A percentile compares a stretch with the other conserved stretches of the same genome.
phyloP scores from a whole-genome alignment of 2,888 invertebrate species.

The Horisme vitalbata region DNA sequence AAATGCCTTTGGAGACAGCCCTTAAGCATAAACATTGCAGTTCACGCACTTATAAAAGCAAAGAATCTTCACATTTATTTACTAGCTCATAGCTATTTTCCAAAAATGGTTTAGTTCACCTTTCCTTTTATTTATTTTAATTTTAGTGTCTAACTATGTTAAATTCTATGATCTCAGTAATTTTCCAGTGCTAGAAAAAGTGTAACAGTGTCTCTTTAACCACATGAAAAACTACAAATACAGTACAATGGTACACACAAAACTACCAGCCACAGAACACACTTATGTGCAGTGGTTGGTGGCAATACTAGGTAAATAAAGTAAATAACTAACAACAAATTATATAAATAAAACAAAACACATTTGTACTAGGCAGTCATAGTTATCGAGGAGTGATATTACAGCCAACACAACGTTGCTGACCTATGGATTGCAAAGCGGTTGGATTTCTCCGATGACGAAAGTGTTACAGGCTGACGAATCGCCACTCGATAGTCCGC shows the following conservation, averaged over 20 bases:
- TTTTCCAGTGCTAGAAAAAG: too few relatives aligned
- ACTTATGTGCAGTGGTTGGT: slow-evolving; percentile 46
- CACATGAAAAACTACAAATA: slow-evolving; percentile 23
- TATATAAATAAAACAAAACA: slow-evolving; percentile 47
- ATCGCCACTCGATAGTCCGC: slow-evolving; percentile 55
- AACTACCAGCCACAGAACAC: slow-evolving; percentile 24
- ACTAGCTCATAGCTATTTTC: slow-evolving; percentile 16
- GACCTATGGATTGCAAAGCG: slow-evolving; percentile 65
- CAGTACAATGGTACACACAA: slow-evolving; percentile 8
- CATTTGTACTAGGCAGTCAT: slow-evolving; percentile 43
- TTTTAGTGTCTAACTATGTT: too few relatives aligned
- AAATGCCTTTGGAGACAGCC: slow-evolving; percentile 12
- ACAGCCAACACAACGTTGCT: slow-evolving; percentile 66
- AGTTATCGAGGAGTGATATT: slow-evolving; percentile 37
- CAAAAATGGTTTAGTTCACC: slow-evolving; percentile 18
- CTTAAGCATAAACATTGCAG: slow-evolving; percentile 13
- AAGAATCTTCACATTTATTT: slow-evolving; percentile 15
- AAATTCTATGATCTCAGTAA: too few relatives aligned
- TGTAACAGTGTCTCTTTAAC: not conserved
- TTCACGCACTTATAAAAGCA: slow-evolving; percentile 28
- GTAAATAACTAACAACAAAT: slow-evolving; percentile 30
- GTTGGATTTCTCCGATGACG: slow-evolving; percentile 73
- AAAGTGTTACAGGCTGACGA: slow-evolving; percentile 55
- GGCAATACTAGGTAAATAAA: slow-evolving; percentile 39
- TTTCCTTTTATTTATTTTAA: not conserved